Base-by-base conservation (phyloP, 2,797 vertebrate genomes). In the Hoplostethus atlanticus region DNA sequence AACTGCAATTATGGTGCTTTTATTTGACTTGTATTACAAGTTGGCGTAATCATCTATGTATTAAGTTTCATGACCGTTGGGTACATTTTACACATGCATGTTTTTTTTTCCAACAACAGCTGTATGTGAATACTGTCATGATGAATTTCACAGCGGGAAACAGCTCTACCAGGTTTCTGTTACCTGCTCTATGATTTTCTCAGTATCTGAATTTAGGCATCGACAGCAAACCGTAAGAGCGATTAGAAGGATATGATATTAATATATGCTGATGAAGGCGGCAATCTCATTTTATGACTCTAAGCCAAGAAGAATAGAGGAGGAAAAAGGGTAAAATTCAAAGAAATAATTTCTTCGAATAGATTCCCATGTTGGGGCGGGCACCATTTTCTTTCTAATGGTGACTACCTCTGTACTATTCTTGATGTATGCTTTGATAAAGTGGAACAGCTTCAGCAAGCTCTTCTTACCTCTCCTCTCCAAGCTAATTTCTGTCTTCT, bases 391-490 rank as follows among this genome's bases (percentile, higher is more conserved):
- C 21, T 57, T 15, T 66, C 16, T 31, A 51, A 17, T 10, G 10
- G 13, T 54, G n/a, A 58, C 9, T 25, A 3, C 59, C 53, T 36
- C 48, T 56, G 30, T 28, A 54, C 16, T 58, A 54, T 46, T 9
- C 60, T 31, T 31, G 8, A 55, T 34, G 55, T 36, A 13, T 9
- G n/a, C 21, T 40, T 4, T 42, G 56, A 51, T 62, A 21, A 63
- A 73, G 36, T 50, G 28, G 53, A 63, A 51, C 52, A 51, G 31
- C 38, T 46, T 56, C 48, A 60, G 16, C 68, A 54, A 64, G 72
- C 56, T 65, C 10, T 65, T 42, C 44, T 76, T 67, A 62, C 52
- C 42, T 73, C 16, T 3, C 25, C 16, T 60, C 40, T 38, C 5
- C 13, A 57, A 58, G 64, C 63, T 30, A 56, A 17, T 72, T 72